Conservation (phyloP, 30 jellyfish, hydroid and myxozoan genomes). For the Catostylus mosaicus region DNA sequence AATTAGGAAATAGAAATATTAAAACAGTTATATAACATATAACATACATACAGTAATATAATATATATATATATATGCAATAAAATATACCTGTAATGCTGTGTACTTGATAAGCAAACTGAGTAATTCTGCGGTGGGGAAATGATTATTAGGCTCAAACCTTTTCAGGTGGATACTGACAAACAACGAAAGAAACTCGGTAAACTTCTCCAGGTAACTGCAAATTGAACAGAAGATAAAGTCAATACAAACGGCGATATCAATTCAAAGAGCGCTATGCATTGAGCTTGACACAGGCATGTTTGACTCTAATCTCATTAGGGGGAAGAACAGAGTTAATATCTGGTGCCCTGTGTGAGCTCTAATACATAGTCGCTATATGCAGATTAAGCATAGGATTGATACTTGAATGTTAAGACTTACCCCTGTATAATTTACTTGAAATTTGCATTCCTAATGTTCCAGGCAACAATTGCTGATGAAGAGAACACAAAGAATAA, state of each 20-base stretch:
- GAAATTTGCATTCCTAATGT: constrained; percentile 21
- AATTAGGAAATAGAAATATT: no score
- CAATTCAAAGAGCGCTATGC: neutral
- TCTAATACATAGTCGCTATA: neutral
- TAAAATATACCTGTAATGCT: constrained; percentile 83
- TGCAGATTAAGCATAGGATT: neutral
- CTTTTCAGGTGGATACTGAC: constrained; percentile 90
- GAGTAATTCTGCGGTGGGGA: constrained; percentile 88
- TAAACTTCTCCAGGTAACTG: constrained; percentile 96
- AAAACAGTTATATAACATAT: no score
- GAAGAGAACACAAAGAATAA: constrained; percentile 44
- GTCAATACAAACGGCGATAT: neutral
- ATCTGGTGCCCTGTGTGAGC: constrained; percentile 7
- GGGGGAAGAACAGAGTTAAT: neutral
- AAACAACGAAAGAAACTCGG: constrained; percentile 86
- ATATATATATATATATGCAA: no score
- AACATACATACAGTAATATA: no score
- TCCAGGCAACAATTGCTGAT: constrained; percentile 59
- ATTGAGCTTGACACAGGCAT: neutral
- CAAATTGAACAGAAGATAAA: constrained; percentile 21
- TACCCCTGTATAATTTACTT: constrained; percentile 56
- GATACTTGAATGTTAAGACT: constrained; percentile 16
- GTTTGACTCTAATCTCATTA: neutral
- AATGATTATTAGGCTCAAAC: constrained; percentile 86
- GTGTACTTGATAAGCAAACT: constrained; percentile 78